Evolutionary conservation across 2,888 invertebrate genomes (phyloP).

Genomic region (Macrophya alboannulata): DNA sequence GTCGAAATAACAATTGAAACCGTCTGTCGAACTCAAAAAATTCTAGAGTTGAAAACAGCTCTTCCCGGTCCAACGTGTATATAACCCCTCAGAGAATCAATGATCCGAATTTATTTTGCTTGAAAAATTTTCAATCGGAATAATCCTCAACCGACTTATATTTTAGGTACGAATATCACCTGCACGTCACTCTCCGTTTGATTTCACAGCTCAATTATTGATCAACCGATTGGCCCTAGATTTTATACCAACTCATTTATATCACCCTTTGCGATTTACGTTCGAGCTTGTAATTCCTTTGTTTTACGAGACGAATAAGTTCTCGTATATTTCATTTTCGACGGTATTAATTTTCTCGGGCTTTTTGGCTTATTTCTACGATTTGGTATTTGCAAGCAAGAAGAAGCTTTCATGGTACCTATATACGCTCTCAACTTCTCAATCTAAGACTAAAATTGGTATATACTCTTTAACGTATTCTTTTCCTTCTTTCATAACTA

Average conservation of each 20-base stretch:
- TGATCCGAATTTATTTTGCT: conserved; percentile 14
- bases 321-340: not conserved
- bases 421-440: not conserved
- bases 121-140: conserved; percentile 15
- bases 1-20: conserved; percentile 50
- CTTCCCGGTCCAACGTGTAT: not conserved
- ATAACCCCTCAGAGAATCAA: conserved; percentile 8
- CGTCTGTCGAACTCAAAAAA: conserved; percentile 10
- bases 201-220: conserved; percentile 10
- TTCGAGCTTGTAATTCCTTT: conserved; percentile 8
- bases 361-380: not conserved
- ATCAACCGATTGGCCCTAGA: not conserved
- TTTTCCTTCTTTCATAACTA: not conserved
- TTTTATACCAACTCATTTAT: conserved; percentile 6
- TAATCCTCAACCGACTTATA: not conserved
- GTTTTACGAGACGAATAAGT: not conserved
- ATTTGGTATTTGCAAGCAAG: not conserved
- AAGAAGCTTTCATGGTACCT: not conserved
- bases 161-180: not conserved
- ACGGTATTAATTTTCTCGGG: not conserved
- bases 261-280: not conserved
- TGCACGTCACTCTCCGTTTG: not conserved
- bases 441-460: not conserved
- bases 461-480: not conserved
- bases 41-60: not conserved